Percentiles rank a stretch among this genome's conserved stretches.
These are phyloP conservation scores for Momotus momota DNA, from an alignment of 2,797 vertebrate species.

Conservation along the genomic window DNA sequence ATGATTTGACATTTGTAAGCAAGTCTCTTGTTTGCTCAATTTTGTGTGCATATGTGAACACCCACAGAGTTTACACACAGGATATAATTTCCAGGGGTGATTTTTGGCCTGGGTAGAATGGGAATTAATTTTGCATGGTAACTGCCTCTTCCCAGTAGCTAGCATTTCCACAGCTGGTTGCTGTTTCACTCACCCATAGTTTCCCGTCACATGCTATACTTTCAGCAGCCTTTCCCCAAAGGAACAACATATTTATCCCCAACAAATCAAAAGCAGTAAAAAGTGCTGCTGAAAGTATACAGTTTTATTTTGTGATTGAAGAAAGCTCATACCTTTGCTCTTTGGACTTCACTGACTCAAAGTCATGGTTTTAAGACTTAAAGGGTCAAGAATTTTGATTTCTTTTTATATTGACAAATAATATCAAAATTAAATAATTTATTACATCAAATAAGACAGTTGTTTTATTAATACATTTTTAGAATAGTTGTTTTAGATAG, in stretches of 20 bases:
- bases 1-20: not conserved
- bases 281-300: not conserved
- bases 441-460: not conserved
- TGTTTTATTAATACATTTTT: not conserved
- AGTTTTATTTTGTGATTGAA: not conserved
- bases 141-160: slow-evolving; percentile 25
- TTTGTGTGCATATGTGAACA: not conserved
- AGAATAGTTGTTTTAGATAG: not conserved
- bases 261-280: not conserved
- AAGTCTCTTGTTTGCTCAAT: slow-evolving; percentile 11
- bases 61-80: not conserved
- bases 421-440: not conserved
- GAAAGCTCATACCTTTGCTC: not conserved
- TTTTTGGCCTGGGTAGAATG: slow-evolving; percentile 2
- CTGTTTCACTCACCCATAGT: not conserved
- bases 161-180: slow-evolving; percentile 40
- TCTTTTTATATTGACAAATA: not conserved
- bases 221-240: not conserved
- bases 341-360: not conserved
- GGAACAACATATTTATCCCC: not conserved
- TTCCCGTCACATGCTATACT: not conserved
- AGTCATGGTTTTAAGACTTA: not conserved
- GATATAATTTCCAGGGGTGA: slow-evolving; percentile 32
- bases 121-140: slow-evolving; percentile 9
- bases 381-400: not conserved